phyloP scores from a whole-genome alignment of 2,113 vertebrate species.

The Prunella himalayana region DNA sequence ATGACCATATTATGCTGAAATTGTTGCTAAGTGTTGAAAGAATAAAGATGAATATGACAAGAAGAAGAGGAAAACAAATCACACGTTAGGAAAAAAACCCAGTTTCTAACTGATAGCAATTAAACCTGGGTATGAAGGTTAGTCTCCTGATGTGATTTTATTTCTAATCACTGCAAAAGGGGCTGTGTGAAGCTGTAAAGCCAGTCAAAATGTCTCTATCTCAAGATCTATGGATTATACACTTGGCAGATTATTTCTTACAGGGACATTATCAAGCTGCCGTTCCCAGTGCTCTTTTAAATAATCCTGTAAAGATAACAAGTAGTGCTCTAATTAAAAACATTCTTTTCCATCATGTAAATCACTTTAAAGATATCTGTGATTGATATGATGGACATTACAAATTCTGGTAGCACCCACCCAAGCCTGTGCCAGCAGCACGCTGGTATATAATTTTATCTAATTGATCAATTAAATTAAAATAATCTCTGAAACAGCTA shows the following conservation, averaged over 20 bases:
- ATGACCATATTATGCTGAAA: not conserved
- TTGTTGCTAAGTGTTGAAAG: not conserved
- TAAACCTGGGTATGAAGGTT: not conserved
- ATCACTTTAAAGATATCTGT: not conserved
- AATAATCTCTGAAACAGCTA: constrained; percentile 64
- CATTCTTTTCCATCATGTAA: not conserved
- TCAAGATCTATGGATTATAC: not conserved
- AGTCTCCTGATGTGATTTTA: not conserved
- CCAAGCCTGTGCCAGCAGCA: constrained; percentile 29
- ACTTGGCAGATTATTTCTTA: not conserved
- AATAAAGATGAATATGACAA: not conserved
- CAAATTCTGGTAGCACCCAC: not conserved
- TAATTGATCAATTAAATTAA: constrained; percentile 71
- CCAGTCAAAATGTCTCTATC: not conserved
- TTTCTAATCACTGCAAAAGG: not conserved
- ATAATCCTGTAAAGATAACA: not conserved
- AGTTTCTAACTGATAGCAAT: not conserved
- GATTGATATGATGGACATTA: not conserved
- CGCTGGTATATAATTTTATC: constrained; percentile 35
- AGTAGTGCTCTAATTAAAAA: not conserved
- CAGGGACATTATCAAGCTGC: not conserved
- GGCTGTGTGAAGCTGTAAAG: not conserved
- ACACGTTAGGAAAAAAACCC: not conserved
- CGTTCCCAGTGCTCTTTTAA: not conserved
- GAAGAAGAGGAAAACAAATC: not conserved